phyloP scores from a whole-genome alignment of 1,140 invertebrate species.

The Sinonovacula constricta region DNA sequence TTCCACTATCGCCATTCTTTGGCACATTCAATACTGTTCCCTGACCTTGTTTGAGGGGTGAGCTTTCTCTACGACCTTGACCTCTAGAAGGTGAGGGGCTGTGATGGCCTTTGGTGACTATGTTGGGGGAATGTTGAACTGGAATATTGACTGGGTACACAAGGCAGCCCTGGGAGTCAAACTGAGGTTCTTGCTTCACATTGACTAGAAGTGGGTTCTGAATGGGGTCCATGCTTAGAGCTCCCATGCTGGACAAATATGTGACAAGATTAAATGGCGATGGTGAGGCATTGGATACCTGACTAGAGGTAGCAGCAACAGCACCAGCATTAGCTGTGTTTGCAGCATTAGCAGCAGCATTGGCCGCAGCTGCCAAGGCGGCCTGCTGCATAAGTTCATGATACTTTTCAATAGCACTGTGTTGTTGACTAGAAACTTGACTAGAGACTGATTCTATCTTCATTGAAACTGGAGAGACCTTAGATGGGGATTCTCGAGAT shows the following conservation, averaged over 20 bases:
- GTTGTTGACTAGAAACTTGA: conserved; percentile 31
- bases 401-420: conserved; percentile 16
- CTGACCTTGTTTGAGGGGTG: conserved; percentile 24
- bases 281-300: conserved; percentile 11
- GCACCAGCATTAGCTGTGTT: background rate
- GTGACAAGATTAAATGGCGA: conserved; percentile 44
- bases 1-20: background rate
- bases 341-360: background rate
- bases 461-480: background rate
- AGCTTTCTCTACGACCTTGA: conserved; percentile 40
- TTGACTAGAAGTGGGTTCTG: conserved; percentile 56
- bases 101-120: background rate
- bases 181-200: conserved; percentile 59
- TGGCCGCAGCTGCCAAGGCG: background rate
- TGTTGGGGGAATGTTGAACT: background rate
- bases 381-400: no score
- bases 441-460: background rate
- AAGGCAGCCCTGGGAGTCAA: conserved; percentile 16
- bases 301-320: conserved; percentile 1
- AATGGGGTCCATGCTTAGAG: conserved; percentile 26
- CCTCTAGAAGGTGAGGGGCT: conserved; percentile 27
- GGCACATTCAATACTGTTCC: no score
- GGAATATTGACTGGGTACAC: background rate
- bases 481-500: conserved; percentile 11
- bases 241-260: conserved; percentile 33